Percentiles rank a stretch among this genome's conserved stretches.
Conservation (phyloP, 2,113 vertebrate genomes). For the Copsychus sechellarum region DNA sequence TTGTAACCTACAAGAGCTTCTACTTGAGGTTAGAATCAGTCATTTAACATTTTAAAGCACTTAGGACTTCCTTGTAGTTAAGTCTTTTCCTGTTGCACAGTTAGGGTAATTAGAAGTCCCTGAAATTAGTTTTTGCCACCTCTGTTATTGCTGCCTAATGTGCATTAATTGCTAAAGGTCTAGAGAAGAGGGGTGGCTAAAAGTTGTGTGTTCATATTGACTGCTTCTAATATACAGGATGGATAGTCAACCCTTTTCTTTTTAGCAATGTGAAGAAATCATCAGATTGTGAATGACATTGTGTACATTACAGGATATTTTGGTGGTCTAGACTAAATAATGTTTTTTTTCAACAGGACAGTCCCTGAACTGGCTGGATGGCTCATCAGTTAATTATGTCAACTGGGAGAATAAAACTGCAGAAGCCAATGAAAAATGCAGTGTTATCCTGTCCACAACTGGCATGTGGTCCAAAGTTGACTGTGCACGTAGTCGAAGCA, state of each 20-base stretch:
- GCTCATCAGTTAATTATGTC: slow-evolving; percentile 77
- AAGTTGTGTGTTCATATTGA: background rate
- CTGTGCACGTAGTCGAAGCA: slow-evolving; percentile 77
- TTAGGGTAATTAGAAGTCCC: background rate
- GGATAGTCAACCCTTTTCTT: background rate
- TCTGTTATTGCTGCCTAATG: background rate
- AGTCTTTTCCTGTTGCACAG: background rate
- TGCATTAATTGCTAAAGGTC: background rate
- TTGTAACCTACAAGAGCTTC: background rate
- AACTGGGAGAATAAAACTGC: slow-evolving; percentile 80
- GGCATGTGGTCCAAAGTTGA: slow-evolving; percentile 82
- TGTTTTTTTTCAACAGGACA: slow-evolving; percentile 56
- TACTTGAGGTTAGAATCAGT: background rate
- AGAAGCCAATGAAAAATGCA: slow-evolving; percentile 67
- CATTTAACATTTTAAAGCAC: background rate
- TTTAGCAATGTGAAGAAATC: background rate
- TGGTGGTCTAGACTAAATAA: background rate
- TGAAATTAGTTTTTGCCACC: background rate
- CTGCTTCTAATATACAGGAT: background rate
- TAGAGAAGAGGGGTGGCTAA: background rate
- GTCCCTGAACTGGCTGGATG: slow-evolving; percentile 82
- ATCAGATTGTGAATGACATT: background rate
- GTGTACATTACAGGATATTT: background rate
- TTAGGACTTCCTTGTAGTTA: background rate
- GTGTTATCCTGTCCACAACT: slow-evolving; percentile 77